These are phyloP conservation scores for Simalia tracyae DNA, from an alignment of 2,797 vertebrate genomes.

Conservation along the genomic window DNA sequence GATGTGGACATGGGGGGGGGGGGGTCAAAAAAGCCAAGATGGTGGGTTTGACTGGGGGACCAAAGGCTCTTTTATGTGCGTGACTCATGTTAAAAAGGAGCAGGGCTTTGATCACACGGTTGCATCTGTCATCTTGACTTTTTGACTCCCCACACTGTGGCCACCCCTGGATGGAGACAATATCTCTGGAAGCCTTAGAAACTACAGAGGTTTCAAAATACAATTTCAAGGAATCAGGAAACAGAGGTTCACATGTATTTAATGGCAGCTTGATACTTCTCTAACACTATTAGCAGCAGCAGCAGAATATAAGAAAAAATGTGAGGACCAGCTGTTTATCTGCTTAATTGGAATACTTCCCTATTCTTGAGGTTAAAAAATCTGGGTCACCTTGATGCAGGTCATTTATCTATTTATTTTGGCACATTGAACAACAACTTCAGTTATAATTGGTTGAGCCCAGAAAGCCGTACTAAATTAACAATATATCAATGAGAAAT, in stretches of 20 bases:
- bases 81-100: background rate
- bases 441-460: background rate
- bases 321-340: background rate
- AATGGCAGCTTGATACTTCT: background rate
- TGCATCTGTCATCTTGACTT: background rate
- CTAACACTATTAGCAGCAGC: background rate
- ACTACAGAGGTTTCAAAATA: background rate
- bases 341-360: background rate
- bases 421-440: background rate
- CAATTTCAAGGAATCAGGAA: background rate
- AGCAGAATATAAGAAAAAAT: background rate
- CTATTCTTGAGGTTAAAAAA: background rate
- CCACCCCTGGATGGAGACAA: background rate
- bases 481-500: background rate
- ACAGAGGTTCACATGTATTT: background rate
- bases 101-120: background rate
- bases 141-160: background rate
- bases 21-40: background rate
- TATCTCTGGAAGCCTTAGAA: background rate
- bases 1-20: background rate
- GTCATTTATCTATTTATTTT: background rate
- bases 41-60: background rate
- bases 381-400: background rate
- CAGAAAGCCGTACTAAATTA: background rate
- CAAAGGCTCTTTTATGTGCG: background rate